Base-by-base conservation (phyloP, 2,888 invertebrate species). In the Euproctis similis region DNA sequence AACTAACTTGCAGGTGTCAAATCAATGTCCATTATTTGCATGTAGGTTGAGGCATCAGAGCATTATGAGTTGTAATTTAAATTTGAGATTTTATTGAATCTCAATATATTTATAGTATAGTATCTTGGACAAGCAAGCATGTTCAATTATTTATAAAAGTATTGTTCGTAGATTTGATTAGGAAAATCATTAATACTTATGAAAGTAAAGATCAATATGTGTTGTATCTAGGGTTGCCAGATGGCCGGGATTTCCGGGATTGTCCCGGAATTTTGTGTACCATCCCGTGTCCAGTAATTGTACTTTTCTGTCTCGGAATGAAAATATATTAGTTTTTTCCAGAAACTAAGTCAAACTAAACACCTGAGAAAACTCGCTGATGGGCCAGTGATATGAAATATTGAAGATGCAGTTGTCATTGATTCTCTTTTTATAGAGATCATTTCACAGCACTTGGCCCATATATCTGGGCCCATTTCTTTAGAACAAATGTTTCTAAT, bases 21-120 rank as follows among this genome's bases (percentile, higher is more conserved):
- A 42, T 68, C 53, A 59, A 57, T 72, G 64, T 72, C 57, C 49
- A 57, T 64, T 60, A 53, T 67, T 51, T 80, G 82, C 81, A 81
- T 82, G 80, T 76, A 80, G 77, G 68, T 56, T 68, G 68, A 57
- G 49, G 55, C 64, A 67, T 67, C 59, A 59, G 44, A 62, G 72
- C 68, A 74, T 74, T 59, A 48, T 54, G 53, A 46, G 30, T 51
- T 43, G 44, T 51, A 32, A n/a, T 34, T 24, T 39, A 40, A 39
- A 30, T 34, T 38, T 36, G 30, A 41, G 35, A 37, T 37, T 46
- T 38, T 30, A 28, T 27, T n/a, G n/a, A n/a, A n/a, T n/a, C n/a
- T n/a, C n/a, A 31, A 34, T 30, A 33, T 41, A 49, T 39, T 42
- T 45, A 30, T 11, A 23, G 3, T 23, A 12, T 12, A 8, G 10